Conservation (phyloP, 2,797 vertebrate genomes). For the Sciurus vulgaris region DNA sequence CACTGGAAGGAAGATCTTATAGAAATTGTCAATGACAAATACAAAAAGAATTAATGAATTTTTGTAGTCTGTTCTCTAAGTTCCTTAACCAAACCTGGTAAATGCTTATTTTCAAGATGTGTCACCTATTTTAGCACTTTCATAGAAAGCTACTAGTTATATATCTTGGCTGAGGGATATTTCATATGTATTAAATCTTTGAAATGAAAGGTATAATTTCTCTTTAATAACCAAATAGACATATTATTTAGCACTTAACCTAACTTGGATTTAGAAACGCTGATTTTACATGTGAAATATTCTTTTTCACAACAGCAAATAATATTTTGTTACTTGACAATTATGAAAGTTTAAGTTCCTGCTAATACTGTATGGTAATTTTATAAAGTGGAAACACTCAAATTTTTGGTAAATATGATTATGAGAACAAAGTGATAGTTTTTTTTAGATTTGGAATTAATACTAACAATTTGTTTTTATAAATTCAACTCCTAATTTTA, state of each 20-base stretch:
- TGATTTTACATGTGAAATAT: background rate
- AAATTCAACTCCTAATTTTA: constrained; percentile 28
- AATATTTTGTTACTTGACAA: background rate
- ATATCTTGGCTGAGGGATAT: background rate
- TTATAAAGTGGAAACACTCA: background rate
- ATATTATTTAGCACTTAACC: background rate
- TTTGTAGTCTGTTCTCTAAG: background rate
- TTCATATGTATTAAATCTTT: constrained; percentile 36
- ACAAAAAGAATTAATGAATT: background rate
- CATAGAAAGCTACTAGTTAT: background rate
- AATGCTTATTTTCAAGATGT: constrained; percentile 41
- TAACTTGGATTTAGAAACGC: background rate
- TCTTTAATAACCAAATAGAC: background rate
- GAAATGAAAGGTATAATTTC: background rate
- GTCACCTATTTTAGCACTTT: background rate
- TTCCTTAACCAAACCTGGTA: background rate
- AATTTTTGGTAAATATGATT: background rate
- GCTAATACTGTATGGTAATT: constrained; percentile 35
- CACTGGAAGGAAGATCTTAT: background rate
- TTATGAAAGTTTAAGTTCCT: constrained; percentile 38
- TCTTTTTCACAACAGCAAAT: background rate
- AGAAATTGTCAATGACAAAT: constrained; percentile 41
- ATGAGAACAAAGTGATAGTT: background rate
- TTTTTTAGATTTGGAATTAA: constrained; percentile 1
- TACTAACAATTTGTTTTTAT: background rate